A percentile compares a stretch with the other conserved stretches of the same genome.
phyloP scores from a whole-genome alignment of 2,888 invertebrate species.

The Nomada fucata region DNA sequence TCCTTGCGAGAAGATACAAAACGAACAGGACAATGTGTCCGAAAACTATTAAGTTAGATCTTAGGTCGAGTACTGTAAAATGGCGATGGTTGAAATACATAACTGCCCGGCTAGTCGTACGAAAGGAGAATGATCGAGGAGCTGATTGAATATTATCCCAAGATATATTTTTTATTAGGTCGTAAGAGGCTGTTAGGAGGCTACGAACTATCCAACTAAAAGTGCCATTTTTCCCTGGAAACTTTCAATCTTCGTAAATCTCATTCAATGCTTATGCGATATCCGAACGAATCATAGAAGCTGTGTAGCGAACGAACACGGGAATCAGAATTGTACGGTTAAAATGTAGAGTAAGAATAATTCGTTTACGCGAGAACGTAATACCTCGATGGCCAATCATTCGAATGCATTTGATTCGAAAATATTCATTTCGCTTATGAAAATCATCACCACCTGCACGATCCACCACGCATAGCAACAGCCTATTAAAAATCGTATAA shows the following conservation, averaged over 20 bases:
- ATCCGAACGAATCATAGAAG: background rate
- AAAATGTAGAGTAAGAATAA: background rate
- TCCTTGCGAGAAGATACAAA: slow-evolving; percentile 8
- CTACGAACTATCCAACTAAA: slow-evolving; percentile 28
- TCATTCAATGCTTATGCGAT: background rate
- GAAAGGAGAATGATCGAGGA: slow-evolving; percentile 22
- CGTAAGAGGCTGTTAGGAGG: slow-evolving; percentile 16
- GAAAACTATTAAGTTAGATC: slow-evolving; percentile 44
- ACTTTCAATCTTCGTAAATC: background rate
- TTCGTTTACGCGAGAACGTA: too few species aligned
- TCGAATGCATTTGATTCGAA: background rate
- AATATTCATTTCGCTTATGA: background rate
- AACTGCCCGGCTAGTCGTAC: slow-evolving; percentile 54
- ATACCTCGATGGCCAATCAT: too few species aligned
- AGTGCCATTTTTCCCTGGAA: slow-evolving; percentile 17
- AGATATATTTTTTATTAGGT: slow-evolving; percentile 35
- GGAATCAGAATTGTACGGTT: slow-evolving; percentile 7
- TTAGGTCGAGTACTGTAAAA: slow-evolving; percentile 37
- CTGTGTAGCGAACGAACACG: background rate
- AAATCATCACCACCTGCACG: too few species aligned
- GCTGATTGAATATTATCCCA: slow-evolving; percentile 29
- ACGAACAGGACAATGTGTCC: slow-evolving; percentile 33
- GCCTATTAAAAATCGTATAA: too few species aligned
- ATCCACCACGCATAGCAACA: too few species aligned
- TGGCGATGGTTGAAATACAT: slow-evolving; percentile 48